Base-by-base conservation (phyloP, 2,888 invertebrate species). In the Atrina japonica region DNA sequence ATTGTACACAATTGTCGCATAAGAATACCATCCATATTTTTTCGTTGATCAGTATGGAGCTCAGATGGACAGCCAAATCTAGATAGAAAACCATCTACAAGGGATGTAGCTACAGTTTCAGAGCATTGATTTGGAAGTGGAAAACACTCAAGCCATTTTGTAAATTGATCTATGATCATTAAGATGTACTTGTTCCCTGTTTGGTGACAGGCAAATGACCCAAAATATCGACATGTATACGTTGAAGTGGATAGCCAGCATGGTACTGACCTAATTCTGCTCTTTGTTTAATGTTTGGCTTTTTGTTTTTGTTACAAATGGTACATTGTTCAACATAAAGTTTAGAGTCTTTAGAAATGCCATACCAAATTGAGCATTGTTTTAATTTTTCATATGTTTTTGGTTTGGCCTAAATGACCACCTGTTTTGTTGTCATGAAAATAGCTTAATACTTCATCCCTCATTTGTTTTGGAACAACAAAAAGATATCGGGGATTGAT, bases 91-190 rank as follows among this genome's bases (percentile, higher is more conserved):
- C 21, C 25, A 60, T 45, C 27, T 0, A 70, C 47, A 2, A 56
- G 21, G 23, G 52, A 14, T 21, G 29, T 59, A 7, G 55, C 52
- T 1, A 66, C 25, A 11, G 40, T 49, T 23, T 64, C 68, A n/a
- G 68, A 27, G n/a, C 3, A 45, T 25, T 69, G 66, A 61, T 50
- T 53, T 29, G 66, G 49, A n/a, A 61, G 3, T 23, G 73, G 55
- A 47, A 47, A 45, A 58, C 66, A 61, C 40, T 69, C 66, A 16
- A 73, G 21, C 66, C 61, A 73, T 45, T 66, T 69, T 3, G 66
- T 66, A 14, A 69, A 69, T 27, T 73, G 66, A 49, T 73, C 73
- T n/a, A 69, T 59, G 14, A 61, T 55, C 53, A 66, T 61, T 1
- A 66, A 27, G 21, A 66, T 61, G 27, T 73, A 69, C 45, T 66